A percentile compares a stretch with the other conserved stretches of the same genome.
Conservation (phyloP, 2,888 invertebrate genomes). For the Endotricha flammealis region DNA sequence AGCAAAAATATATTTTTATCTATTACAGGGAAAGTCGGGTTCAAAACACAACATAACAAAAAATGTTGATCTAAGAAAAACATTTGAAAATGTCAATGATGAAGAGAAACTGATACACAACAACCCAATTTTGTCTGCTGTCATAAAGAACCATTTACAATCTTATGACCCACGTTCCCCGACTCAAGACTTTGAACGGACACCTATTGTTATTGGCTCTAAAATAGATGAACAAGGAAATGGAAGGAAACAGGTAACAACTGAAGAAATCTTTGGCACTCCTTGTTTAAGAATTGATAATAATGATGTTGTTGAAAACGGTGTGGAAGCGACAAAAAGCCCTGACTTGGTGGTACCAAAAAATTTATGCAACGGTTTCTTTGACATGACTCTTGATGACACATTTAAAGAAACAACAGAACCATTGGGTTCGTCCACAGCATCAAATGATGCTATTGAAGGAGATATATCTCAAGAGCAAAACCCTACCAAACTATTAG, state of each 20-base stretch:
- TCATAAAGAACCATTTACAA: conserved; percentile 67
- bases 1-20: no score
- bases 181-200: conserved; percentile 77
- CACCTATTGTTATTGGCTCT: conserved; percentile 69
- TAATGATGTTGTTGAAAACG: conserved; percentile 39
- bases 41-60: conserved; percentile 68
- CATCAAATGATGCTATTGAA: conserved; percentile 59
- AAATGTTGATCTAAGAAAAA: conserved; percentile 67
- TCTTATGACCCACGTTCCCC: conserved; percentile 79
- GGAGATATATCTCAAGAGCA: conserved; percentile 42
- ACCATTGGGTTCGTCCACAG: conserved; percentile 61
- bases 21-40: conserved; percentile 56
- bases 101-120: conserved; percentile 62
- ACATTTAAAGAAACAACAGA: conserved; percentile 51
- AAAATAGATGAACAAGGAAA: conserved; percentile 34
- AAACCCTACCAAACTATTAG: conserved; percentile 63
- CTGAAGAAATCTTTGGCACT: conserved; percentile 37
- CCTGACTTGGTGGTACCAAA: conserved; percentile 53
- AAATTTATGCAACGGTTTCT: conserved; percentile 59
- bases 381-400: conserved; percentile 54
- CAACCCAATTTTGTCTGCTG: conserved; percentile 67
- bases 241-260: conserved; percentile 30
- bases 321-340: conserved; percentile 39
- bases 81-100: conserved; percentile 56
- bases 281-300: conserved; percentile 40